A percentile compares a stretch with the other conserved stretches of the same genome.
Evolutionary conservation across 2,797 vertebrate species (phyloP).

Genomic region (Myripristis murdjan): DNA sequence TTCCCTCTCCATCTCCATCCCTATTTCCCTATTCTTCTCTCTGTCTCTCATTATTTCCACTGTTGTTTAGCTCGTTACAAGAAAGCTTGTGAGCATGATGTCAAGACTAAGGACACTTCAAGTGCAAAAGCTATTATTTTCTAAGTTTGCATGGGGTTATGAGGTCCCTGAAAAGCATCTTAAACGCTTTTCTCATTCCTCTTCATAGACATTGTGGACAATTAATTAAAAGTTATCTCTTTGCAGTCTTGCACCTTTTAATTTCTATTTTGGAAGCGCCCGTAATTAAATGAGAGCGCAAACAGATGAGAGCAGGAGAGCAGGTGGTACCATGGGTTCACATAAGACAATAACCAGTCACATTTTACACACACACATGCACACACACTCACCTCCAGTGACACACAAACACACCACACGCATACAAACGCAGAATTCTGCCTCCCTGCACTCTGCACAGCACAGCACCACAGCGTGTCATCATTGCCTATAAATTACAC

Average conservation of each 20-base stretch:
- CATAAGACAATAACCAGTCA: constrained; percentile 10
- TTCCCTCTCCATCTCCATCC: constrained; percentile 47
- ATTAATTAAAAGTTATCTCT: too few relatives aligned
- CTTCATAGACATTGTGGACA: too few relatives aligned
- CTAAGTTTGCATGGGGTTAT: constrained; percentile 14
- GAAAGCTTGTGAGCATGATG: constrained; percentile 32
- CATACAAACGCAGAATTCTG: constrained; percentile 50
- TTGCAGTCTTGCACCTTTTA: constrained; percentile 17
- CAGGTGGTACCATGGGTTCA: not conserved
- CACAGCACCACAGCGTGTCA: constrained; percentile 57
- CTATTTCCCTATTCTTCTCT: constrained; percentile 44
- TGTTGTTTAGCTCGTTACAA: constrained; percentile 45
- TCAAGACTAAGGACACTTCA: constrained; percentile 46
- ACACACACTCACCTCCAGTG: constrained; percentile 7
- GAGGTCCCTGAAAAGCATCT: not conserved
- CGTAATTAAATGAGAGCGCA: not conserved
- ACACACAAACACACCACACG: constrained; percentile 28
- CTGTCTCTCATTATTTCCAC: constrained; percentile 59
- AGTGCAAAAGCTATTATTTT: constrained; percentile 29
- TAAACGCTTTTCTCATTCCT: not conserved
- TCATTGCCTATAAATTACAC: constrained; percentile 78
- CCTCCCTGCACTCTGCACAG: constrained; percentile 34
- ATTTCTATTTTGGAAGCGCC: constrained; percentile 15
- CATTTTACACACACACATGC: constrained; percentile 33
- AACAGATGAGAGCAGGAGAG: not conserved